Percentiles rank a stretch among this genome's conserved stretches.
phyloP scores from a whole-genome alignment of 1,140 invertebrate genomes.

The Adoxophyes honmai region DNA sequence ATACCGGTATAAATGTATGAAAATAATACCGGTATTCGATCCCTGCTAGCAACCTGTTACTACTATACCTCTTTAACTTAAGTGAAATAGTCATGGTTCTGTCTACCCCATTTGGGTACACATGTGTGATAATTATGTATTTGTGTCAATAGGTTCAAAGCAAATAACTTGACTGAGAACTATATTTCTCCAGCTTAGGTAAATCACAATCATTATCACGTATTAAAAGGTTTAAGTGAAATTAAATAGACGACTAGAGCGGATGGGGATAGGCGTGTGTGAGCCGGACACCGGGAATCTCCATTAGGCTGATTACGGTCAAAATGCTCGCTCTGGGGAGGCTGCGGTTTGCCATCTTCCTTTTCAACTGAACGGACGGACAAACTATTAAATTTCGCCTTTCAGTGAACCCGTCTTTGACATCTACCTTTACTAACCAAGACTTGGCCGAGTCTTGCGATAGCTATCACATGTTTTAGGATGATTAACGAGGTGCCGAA shows the following conservation, averaged over 20 bases:
- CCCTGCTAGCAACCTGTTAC: no score
- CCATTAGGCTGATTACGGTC: slow-evolving; percentile 54
- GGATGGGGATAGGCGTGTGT: slow-evolving; percentile 30
- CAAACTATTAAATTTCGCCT: slow-evolving; percentile 25
- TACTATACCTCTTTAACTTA: no score
- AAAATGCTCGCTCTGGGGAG: slow-evolving; percentile 35
- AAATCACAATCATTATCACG: slow-evolving; percentile 1
- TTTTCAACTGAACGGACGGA: slow-evolving; percentile 19
- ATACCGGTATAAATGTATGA: no score
- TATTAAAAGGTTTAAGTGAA: slow-evolving; percentile 10
- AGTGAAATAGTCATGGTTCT: no score
- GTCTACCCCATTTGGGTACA: no score
- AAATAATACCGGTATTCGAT: no score
- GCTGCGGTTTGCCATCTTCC: slow-evolving; percentile 27
- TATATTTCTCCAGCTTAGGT: neutral
- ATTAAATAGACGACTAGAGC: slow-evolving; percentile 14
- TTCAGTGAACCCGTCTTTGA: slow-evolving; percentile 5
- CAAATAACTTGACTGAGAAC: no score
- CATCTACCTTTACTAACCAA: neutral
- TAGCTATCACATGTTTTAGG: neutral
- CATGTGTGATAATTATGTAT: no score
- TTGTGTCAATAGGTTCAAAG: no score
- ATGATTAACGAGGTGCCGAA: neutral
- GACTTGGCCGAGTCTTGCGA: neutral
- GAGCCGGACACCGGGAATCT: slow-evolving; percentile 42